Evolutionary conservation across 1,140 invertebrate genomes (phyloP).

Genomic region (Sesamia nonagrioides): DNA sequence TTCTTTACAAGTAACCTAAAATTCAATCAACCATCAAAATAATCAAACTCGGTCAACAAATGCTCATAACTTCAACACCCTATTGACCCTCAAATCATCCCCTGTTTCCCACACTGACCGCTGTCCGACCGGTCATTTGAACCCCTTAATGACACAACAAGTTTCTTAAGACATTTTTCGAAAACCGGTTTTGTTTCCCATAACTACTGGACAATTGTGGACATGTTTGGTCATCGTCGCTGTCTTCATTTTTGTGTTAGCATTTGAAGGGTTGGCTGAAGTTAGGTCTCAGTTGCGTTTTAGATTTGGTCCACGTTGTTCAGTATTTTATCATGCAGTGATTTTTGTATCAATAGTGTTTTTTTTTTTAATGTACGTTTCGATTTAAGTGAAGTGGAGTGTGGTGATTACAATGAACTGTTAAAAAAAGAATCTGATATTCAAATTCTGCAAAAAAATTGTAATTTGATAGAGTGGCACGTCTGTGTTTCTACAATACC

Average conservation of each 20-base stretch:
- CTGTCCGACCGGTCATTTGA: conserved; percentile 65
- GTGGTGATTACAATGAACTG: not conserved
- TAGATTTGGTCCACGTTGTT: not conserved
- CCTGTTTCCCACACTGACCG: conserved; percentile 74
- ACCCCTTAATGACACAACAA: conserved; percentile 50
- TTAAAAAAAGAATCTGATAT: too few species aligned
- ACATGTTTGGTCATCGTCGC: conserved; percentile 25
- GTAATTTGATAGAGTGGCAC: too few species aligned
- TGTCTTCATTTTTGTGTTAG: conserved; percentile 19
- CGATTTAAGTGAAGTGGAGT: not conserved
- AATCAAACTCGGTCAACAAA: conserved; percentile 17
- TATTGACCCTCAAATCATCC: conserved; percentile 56
- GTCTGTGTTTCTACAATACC: too few species aligned
- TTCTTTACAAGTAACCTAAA: too few species aligned
- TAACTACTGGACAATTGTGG: conserved; percentile 55
- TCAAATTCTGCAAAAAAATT: too few species aligned
- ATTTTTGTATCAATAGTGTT: not conserved
- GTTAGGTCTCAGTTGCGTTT: not conserved
- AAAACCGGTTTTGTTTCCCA: conserved; percentile 63
- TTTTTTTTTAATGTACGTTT: not conserved
- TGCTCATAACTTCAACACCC: conserved; percentile 24
- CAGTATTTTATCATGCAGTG: not conserved
- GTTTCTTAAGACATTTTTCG: conserved; percentile 51
- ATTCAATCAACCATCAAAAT: conserved; percentile 11
- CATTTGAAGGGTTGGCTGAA: conserved; percentile 12